These are phyloP conservation scores for Nipponia nippon DNA, from an alignment of 2,113 vertebrate genomes.

Conservation along the genomic window DNA sequence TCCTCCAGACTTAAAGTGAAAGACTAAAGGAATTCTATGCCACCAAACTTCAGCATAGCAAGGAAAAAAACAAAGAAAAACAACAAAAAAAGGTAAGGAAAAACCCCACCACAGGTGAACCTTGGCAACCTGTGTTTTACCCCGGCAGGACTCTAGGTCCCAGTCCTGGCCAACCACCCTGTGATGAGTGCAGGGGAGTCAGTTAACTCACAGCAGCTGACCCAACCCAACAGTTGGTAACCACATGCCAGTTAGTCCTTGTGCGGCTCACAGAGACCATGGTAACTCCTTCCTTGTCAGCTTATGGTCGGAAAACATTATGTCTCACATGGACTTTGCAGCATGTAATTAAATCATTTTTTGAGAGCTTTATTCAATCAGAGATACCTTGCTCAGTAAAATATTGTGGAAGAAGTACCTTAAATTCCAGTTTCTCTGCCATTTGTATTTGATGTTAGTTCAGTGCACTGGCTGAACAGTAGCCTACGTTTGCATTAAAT, in stretches of 20 bases:
- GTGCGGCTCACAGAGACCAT: fast-evolving
- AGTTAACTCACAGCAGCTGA: background rate
- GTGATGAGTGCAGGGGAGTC: background rate
- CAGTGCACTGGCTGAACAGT: background rate
- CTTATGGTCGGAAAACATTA: background rate
- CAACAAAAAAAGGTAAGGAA: too few species aligned
- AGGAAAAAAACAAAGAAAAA: background rate
- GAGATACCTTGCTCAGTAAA: background rate
- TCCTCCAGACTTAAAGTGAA: background rate
- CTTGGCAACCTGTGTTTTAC: background rate
- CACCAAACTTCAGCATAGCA: background rate
- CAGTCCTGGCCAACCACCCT: background rate
- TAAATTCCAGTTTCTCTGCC: background rate
- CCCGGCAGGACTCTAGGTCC: background rate
- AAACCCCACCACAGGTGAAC: background rate
- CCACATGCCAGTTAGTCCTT: too few species aligned
- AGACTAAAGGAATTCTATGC: background rate
- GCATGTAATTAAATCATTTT: background rate
- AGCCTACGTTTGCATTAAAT: background rate
- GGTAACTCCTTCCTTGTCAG: background rate
- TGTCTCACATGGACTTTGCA: background rate
- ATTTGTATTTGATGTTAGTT: background rate
- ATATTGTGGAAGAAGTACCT: background rate
- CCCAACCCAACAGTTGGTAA: too few species aligned
- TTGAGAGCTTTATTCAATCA: background rate